A percentile compares a stretch with the other conserved stretches of the same genome.
Evolutionary conservation across 2,797 vertebrate genomes (phyloP).

Genomic region (Aselliscus stoliczkanus): DNA sequence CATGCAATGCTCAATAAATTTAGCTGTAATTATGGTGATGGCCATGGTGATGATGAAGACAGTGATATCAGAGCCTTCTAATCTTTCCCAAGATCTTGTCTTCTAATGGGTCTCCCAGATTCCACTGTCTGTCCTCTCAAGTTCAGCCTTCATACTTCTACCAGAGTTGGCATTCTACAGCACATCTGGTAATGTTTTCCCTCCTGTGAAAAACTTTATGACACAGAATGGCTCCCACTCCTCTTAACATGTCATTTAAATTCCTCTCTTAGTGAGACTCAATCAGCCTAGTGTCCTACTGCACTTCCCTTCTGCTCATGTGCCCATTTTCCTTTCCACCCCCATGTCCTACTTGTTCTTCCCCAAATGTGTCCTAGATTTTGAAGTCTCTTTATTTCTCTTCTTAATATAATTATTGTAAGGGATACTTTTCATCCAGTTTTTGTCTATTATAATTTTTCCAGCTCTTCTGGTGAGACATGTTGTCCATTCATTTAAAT

Average conservation of each 20-base stretch:
- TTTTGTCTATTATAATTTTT: neutral
- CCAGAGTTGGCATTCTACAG: neutral
- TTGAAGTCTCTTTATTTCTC: neutral
- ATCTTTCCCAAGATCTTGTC: neutral
- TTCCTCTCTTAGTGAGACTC: neutral
- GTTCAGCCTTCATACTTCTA: neutral
- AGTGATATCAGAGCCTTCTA: neutral
- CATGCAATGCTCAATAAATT: neutral
- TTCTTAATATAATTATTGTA: neutral
- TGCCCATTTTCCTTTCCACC: neutral
- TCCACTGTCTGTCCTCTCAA: neutral
- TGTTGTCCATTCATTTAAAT: neutral
- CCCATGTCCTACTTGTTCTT: neutral
- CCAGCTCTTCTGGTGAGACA: neutral
- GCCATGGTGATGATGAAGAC: neutral
- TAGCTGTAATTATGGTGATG: neutral
- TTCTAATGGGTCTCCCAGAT: neutral
- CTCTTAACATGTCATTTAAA: neutral
- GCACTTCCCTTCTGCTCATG: neutral
- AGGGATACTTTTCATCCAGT: neutral
- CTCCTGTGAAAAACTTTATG: neutral
- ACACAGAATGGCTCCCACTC: neutral
- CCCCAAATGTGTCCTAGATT: neutral
- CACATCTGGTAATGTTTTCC: neutral
- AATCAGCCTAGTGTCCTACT: neutral